Evolutionary conservation across 2,113 vertebrate species (phyloP).

Genomic region (Galbula dea): DNA sequence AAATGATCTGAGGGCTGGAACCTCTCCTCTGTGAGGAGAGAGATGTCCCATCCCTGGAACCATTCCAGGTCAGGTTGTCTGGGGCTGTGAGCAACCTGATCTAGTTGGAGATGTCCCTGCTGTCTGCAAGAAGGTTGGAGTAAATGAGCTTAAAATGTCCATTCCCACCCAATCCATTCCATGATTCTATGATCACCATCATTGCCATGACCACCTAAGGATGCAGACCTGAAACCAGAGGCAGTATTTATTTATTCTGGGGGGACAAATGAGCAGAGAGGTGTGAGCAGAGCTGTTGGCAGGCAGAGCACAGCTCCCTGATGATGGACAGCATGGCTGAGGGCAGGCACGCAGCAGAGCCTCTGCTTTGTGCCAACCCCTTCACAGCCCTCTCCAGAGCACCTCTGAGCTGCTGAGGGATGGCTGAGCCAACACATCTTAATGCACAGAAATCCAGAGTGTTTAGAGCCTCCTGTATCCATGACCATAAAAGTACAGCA

Average conservation of each 20-base stretch:
- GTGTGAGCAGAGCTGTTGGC: fast-evolving
- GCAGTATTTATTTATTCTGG: fast-evolving
- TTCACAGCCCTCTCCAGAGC: fast-evolving
- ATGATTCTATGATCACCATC: not conserved
- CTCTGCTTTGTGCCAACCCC: not conserved
- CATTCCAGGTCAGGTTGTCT: too few relatives aligned
- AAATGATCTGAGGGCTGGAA: too few relatives aligned
- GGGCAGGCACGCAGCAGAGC: not conserved
- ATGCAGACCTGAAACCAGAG: not conserved
- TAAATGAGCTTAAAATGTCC: not conserved
- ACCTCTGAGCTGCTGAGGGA: not conserved
- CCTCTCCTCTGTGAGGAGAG: too few relatives aligned
- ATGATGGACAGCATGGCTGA: not conserved
- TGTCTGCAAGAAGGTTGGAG: not conserved
- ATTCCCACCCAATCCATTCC: not conserved
- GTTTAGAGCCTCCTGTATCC: not conserved
- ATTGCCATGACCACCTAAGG: not conserved
- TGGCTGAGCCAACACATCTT: not conserved
- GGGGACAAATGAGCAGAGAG: not conserved
- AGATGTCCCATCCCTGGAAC: too few relatives aligned
- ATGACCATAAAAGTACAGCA: slow-evolving; percentile 53
- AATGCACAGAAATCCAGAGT: not conserved
- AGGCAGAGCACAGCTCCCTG: not conserved
- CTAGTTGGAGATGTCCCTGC: too few relatives aligned
- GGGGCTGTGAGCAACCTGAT: too few relatives aligned